Conservation (phyloP, 2,797 vertebrate genomes). For the Xenentodon cancila region DNA sequence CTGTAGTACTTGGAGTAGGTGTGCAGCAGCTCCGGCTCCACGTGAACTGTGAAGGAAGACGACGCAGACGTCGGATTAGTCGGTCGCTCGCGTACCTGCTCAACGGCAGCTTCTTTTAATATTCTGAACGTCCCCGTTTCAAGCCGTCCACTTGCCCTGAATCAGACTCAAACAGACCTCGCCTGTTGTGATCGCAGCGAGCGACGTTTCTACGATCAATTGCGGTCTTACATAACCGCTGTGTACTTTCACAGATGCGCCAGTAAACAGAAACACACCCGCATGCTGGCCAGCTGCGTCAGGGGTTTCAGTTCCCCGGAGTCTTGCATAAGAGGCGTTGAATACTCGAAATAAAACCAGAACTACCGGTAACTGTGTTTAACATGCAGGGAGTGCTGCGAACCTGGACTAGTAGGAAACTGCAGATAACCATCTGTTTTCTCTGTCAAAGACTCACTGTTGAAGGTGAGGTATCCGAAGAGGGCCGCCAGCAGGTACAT, state of each 20-base stretch:
- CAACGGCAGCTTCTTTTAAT: neutral
- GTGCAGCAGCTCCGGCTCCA: conserved; percentile 89
- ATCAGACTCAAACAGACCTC: too few relatives aligned
- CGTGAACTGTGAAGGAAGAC: conserved; percentile 4
- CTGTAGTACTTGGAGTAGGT: conserved; percentile 89
- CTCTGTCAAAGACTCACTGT: conserved; percentile 79
- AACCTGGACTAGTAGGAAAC: too few relatives aligned
- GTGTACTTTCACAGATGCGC: neutral
- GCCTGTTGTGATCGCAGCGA: too few relatives aligned
- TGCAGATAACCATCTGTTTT: neutral
- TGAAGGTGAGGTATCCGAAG: conserved; percentile 98
- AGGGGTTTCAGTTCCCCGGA: conserved; percentile 51
- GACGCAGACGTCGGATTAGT: neutral
- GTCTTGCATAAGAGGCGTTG: conserved; percentile 36
- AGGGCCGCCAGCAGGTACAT: conserved; percentile 97
- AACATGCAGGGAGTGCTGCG: too few relatives aligned
- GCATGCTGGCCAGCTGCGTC: conserved; percentile 13
- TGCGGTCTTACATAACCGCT: conserved; percentile 39
- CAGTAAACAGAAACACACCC: conserved; percentile 25
- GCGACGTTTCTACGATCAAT: too few relatives aligned
- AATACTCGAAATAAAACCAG: conserved; percentile 7
- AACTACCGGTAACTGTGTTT: too few relatives aligned
- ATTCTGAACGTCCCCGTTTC: too few relatives aligned
- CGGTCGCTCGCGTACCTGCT: neutral
- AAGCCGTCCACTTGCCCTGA: too few relatives aligned